Conservation (phyloP, 1,140 invertebrate genomes). For the Reticulitermes speratus region DNA sequence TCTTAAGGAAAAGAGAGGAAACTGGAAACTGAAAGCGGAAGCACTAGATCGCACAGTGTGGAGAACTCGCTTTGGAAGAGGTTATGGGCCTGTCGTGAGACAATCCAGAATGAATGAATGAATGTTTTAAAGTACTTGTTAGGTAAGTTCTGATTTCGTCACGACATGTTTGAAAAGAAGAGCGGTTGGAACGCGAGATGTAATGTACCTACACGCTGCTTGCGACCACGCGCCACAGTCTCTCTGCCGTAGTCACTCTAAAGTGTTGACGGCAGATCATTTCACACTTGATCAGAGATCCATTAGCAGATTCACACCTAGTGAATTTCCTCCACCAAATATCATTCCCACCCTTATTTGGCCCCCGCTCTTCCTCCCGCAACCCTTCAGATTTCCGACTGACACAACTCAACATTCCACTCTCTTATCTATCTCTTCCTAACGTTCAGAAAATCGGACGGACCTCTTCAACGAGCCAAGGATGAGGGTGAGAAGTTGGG, state of each 20-base stretch:
- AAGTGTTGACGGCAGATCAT: not conserved
- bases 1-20: no score
- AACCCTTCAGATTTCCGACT: not conserved
- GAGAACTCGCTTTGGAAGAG: no score
- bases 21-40: no score
- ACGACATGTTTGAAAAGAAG: no score
- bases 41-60: no score
- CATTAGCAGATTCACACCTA: constrained; percentile 15
- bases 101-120: no score
- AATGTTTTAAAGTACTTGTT: no score
- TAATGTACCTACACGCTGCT: not conserved
- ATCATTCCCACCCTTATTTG: not conserved
- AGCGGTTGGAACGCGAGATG: no score
- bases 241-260: not conserved
- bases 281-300: not conserved
- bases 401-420: constrained; percentile 4
- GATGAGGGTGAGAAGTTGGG: not conserved
- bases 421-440: not conserved
- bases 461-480: not conserved
- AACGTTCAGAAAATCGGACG: not conserved
- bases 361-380: not conserved
- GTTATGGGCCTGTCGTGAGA: no score
- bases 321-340: not conserved
- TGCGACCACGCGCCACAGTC: not conserved
- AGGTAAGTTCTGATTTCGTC: no score